Evolutionary conservation across 2,113 vertebrate species (phyloP), one percentile per base, ranked within the genome.

Genomic region (Labrus mixtus): DNA sequence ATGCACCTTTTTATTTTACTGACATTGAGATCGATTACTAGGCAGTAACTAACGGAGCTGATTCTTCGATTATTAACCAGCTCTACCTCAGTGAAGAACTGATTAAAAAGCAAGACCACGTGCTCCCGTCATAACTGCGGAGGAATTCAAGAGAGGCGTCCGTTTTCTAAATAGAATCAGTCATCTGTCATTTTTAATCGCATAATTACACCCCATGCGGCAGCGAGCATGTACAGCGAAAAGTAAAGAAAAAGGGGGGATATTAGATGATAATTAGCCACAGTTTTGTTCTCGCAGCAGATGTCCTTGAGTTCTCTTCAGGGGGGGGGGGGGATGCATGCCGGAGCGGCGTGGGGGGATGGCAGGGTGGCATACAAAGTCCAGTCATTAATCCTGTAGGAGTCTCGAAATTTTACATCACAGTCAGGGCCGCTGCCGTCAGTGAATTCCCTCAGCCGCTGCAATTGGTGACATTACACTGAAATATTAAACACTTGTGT

Each of bases 401-500:
- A 16, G 75, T 62, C 76, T 84, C 54, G 19, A 81, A 75, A 76
- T 76, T 73, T 87, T 65, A 86, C 73, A 90, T 84, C 76, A 79
- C 58, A 82, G 79, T 73, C 61, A 60, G 41, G 83, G 87, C 81
- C n/a, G 36, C 6, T 9, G 76, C 68, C 66, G n/a, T 88, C 73
- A 72, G 69, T 13, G 20, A 68, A 83, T 48, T 74, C 86, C 77
- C 76, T 79, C 82, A 41, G 53, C 81, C 37, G 50, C 53, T 75
- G 71, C 69, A 63, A 25, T 72, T 79, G 78, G 85, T 87, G 89
- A 89, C 85, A 87, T 89, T 85, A 68, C 22, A 36, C 77, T 92
- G 61, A 92, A 89, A 91, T 91, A 84, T 89, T 87, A 83, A 89
- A 85, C 72, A 82, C 82, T 80, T 43, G 60, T 65, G 70, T 61